These are phyloP conservation scores for Julus scandinavius DNA, from an alignment of 2,888 invertebrate species.

Conservation along the genomic window DNA sequence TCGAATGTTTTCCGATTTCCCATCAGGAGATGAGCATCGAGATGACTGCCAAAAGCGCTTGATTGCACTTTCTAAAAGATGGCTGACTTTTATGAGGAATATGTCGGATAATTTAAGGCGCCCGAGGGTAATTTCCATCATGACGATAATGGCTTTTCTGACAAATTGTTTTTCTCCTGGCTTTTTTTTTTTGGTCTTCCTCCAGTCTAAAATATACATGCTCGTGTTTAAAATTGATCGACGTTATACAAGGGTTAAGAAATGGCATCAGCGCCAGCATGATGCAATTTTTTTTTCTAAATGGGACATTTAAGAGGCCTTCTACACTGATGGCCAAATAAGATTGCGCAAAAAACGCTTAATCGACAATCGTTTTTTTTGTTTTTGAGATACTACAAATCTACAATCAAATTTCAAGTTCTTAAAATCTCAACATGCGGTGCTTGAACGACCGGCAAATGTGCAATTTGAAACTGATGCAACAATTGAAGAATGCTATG, in stretches of 20 bases:
- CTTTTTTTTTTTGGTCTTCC: background rate
- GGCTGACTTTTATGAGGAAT: conserved; percentile 33
- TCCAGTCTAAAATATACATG: background rate
- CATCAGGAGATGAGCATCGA: conserved; percentile 14
- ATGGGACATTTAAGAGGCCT: background rate
- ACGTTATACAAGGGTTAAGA: conserved; percentile 12
- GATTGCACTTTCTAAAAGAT: conserved; percentile 1
- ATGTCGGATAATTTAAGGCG: conserved; percentile 33
- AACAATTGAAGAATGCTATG: background rate
- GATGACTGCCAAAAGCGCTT: conserved; percentile 8
- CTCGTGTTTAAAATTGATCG: background rate
- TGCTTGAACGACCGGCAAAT: background rate
- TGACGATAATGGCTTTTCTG: conserved; percentile 27
- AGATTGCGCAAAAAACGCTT: conserved; percentile 6
- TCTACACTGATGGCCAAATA: conserved; percentile 4
- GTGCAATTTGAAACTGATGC: background rate
- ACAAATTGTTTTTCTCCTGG: background rate
- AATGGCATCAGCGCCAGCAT: background rate
- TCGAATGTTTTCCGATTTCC: background rate
- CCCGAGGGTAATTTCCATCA: conserved; percentile 27
- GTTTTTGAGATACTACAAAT: background rate
- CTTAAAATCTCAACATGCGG: background rate
- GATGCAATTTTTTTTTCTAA: background rate
- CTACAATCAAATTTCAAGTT: background rate
- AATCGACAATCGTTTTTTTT: background rate